phyloP scores from a whole-genome alignment of 2,113 vertebrate species.

The Tupaia tana region DNA sequence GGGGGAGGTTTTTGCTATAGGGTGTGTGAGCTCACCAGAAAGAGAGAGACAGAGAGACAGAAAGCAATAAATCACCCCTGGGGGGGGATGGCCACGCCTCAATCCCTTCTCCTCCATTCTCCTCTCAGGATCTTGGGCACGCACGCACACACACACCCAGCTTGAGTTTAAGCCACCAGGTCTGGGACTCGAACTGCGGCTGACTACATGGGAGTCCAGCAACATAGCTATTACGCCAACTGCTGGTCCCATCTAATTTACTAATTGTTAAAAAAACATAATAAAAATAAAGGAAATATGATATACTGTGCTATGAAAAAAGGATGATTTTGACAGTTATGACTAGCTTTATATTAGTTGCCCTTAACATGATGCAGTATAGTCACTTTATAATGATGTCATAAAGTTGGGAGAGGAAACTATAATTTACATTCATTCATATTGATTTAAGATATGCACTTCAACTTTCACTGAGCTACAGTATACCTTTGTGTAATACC shows the following conservation, averaged over 20 bases:
- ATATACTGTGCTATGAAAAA: neutral
- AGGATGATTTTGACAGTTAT: neutral
- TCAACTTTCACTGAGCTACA: neutral
- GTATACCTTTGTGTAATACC: neutral
- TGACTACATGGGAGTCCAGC: too few relatives aligned
- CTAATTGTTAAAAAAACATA: neutral
- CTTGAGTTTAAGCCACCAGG: too few relatives aligned
- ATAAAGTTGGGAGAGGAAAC: neutral
- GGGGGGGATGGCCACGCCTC: too few relatives aligned
- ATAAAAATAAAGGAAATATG: conserved; percentile 10
- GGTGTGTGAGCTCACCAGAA: too few relatives aligned
- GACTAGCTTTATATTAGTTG: neutral
- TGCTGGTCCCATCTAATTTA: neutral
- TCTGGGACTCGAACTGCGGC: too few relatives aligned
- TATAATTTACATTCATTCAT: neutral
- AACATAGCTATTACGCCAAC: too few relatives aligned
- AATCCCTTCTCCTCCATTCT: too few relatives aligned
- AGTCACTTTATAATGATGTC: neutral
- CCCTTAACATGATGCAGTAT: neutral
- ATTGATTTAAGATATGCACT: neutral
- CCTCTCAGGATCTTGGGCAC: too few relatives aligned
- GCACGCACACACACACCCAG: too few relatives aligned
- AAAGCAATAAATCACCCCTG: too few relatives aligned
- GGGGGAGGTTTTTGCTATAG: too few relatives aligned
- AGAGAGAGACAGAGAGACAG: too few relatives aligned